Evolutionary conservation across 2,113 vertebrate genomes (phyloP).

Genomic region (Fulmarus glacialis): DNA sequence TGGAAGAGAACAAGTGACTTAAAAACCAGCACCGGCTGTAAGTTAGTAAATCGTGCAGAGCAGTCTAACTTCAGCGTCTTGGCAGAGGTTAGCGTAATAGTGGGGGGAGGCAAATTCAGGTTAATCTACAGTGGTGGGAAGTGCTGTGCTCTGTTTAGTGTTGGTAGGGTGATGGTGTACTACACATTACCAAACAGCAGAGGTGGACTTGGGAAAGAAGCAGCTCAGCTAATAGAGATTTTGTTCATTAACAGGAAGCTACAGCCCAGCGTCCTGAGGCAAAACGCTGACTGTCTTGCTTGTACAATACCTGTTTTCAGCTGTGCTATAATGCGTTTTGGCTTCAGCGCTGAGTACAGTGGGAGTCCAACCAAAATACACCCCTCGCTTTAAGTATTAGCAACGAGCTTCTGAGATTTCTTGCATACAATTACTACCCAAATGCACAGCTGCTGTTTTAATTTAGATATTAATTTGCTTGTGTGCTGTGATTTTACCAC

Average conservation of each 20-base stretch:
- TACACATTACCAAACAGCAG: neutral
- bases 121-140: neutral
- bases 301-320: neutral
- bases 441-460: slow-evolving; percentile 56
- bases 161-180: neutral
- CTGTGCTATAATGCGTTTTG: slow-evolving; percentile 21
- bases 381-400: neutral
- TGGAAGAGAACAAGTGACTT: neutral
- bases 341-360: slow-evolving; percentile 7
- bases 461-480: slow-evolving; percentile 59
- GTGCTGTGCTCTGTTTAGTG: neutral
- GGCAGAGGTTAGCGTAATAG: neutral
- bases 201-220: neutral
- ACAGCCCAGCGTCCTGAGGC: neutral
- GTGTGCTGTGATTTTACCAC: slow-evolving; percentile 43
- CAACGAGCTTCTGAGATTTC: slow-evolving; percentile 25
- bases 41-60: neutral
- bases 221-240: neutral
- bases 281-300: neutral
- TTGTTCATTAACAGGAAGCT: neutral
- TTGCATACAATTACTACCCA: slow-evolving; percentile 47
- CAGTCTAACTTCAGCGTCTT: neutral
- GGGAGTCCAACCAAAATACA: slow-evolving; percentile 37
- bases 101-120: neutral
- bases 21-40: neutral